Evolutionary conservation across 2,113 vertebrate species (phyloP).

Genomic region (Argyrosomus japonicus): DNA sequence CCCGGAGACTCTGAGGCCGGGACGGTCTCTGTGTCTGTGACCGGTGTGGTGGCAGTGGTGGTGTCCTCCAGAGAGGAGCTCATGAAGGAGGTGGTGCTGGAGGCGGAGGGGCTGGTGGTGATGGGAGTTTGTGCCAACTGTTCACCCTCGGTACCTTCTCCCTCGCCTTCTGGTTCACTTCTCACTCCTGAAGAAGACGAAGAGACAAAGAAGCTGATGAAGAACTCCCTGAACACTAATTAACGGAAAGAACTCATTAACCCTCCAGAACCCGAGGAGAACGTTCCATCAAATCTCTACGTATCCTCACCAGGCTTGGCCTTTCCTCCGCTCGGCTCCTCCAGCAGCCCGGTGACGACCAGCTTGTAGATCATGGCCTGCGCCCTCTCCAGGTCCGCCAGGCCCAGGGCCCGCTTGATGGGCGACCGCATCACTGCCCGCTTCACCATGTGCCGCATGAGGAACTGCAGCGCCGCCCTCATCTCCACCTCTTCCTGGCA

Average conservation of each 20-base stretch:
- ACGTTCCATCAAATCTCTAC: neutral
- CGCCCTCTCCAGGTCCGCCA: constrained; percentile 93
- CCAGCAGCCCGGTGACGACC: constrained; percentile 92
- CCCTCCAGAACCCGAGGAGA: no score
- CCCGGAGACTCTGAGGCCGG: constrained; percentile 96
- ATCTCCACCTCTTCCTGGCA: constrained; percentile 94
- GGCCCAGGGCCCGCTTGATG: constrained; percentile 93
- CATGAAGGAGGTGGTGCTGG: constrained; percentile 99
- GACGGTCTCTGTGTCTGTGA: constrained; percentile 96
- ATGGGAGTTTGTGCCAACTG: constrained; percentile 95
- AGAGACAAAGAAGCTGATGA: neutral
- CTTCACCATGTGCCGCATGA: constrained; percentile 99
- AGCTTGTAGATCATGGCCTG: constrained; percentile 98
- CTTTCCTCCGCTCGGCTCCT: constrained; percentile 90
- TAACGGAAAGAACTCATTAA: no score
- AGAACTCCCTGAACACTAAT: no score
- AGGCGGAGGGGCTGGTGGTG: constrained; percentile 97
- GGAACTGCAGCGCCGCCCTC: constrained; percentile 93
- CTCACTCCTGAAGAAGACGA: constrained; percentile 76
- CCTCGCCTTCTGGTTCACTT: constrained; percentile 89
- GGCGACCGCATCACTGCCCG: constrained; percentile 96
- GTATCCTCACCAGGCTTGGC: constrained; percentile 85
- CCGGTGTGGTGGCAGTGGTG: constrained; percentile 96
- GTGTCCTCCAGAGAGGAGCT: constrained; percentile 98
- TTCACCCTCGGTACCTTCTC: constrained; percentile 87